Evolutionary conservation across 2,888 invertebrate species (phyloP).

Genomic region (Athrips mouffetella): DNA sequence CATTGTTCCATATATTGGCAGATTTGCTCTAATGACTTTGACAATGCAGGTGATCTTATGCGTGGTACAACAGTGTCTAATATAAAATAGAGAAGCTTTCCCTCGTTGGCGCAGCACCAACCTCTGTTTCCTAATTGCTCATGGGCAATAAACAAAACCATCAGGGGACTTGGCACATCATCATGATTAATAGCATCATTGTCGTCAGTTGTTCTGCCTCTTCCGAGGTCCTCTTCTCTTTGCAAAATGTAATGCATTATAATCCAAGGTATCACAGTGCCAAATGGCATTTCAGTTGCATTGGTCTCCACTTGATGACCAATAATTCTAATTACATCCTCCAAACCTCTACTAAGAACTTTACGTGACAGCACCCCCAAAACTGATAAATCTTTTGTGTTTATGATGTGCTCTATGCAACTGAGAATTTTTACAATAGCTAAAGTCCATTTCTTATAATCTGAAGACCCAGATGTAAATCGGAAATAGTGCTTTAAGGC

Average conservation of each 20-base stretch:
- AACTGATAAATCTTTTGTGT: conserved; percentile 62
- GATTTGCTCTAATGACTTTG: conserved; percentile 82
- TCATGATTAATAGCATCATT: conserved; percentile 68
- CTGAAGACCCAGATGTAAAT: conserved; percentile 58
- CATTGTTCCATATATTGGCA: conserved; percentile 90
- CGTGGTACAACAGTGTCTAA: conserved; percentile 86
- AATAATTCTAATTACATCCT: conserved; percentile 86
- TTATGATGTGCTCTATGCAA: conserved; percentile 67
- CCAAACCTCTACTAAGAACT: conserved; percentile 82
- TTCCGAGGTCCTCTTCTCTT: conserved; percentile 83
- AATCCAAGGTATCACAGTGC: conserved; percentile 88
- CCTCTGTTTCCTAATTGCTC: conserved; percentile 87
- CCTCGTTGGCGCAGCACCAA: conserved; percentile 89
- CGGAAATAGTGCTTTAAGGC: conserved; percentile 81
- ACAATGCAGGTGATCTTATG: conserved; percentile 81
- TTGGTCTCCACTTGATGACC: conserved; percentile 88
- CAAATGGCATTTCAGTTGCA: conserved; percentile 81
- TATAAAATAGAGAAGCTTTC: conserved; percentile 87
- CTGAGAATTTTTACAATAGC: conserved; percentile 66
- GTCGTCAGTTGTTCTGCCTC: conserved; percentile 66
- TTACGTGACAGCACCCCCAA: conserved; percentile 77
- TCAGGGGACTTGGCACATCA: conserved; percentile 84
- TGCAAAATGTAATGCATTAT: conserved; percentile 88
- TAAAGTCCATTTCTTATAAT: conserved; percentile 68
- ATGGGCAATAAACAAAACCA: conserved; percentile 89